A percentile compares a stretch with the other conserved stretches of the same genome.
Evolutionary conservation across 2,797 vertebrate genomes (phyloP).

Genomic region (Mastacembelus armatus): DNA sequence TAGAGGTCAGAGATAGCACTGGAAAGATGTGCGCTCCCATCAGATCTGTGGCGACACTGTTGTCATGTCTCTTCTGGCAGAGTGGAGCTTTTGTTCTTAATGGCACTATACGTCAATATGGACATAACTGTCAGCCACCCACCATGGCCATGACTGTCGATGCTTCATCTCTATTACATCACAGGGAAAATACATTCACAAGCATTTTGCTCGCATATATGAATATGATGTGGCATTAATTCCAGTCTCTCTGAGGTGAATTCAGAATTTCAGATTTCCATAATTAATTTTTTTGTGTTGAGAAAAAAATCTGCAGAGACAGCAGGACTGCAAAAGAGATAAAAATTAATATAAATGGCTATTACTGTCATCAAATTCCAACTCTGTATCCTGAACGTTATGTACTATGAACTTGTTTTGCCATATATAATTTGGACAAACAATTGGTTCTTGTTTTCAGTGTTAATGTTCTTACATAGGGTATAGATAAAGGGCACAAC

Average conservation of each 20-base stretch:
- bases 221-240: conserved; percentile 52
- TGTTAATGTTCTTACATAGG: no score
- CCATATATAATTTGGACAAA: not conserved
- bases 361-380: not conserved
- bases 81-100: conserved; percentile 75
- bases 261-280: conserved; percentile 35
- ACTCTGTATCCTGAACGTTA: not conserved
- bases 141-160: conserved; percentile 37
- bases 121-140: conserved; percentile 78
- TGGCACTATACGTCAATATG: conserved; percentile 71
- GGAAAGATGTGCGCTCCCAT: conserved; percentile 60
- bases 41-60: conserved; percentile 63
- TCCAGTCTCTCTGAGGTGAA: conserved; percentile 26
- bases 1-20: conserved; percentile 77
- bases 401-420: not conserved
- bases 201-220: conserved; percentile 54
- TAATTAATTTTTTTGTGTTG: conserved; percentile 8
- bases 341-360: not conserved
- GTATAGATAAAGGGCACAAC: no score
- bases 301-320: conserved; percentile 21
- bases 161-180: conserved; percentile 74
- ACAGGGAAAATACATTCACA: conserved; percentile 48
- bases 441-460: not conserved
- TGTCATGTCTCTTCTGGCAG: conserved; percentile 66
- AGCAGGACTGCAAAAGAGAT: not conserved